phyloP scores from a whole-genome alignment of 2,113 vertebrate genomes.

The Lagopus muta region DNA sequence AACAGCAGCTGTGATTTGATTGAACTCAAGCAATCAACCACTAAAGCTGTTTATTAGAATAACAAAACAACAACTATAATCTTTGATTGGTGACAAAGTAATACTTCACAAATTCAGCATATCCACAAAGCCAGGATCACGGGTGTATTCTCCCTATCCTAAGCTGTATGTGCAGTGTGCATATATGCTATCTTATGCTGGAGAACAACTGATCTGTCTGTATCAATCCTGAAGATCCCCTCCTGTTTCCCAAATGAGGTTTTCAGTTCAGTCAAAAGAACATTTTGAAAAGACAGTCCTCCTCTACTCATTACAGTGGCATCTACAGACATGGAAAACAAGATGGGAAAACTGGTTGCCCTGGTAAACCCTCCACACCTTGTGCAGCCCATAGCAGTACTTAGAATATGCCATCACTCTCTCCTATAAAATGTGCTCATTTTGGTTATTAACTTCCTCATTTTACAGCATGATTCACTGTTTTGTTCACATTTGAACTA shows the following conservation, averaged over 20 bases:
- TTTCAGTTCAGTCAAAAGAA: not conserved
- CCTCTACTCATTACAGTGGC: not conserved
- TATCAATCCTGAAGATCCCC: not conserved
- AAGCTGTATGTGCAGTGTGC: not conserved
- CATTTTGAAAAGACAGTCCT: not conserved
- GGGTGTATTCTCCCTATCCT: not conserved
- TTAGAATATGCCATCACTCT: not conserved
- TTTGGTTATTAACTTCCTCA: not conserved
- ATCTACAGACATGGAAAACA: not conserved
- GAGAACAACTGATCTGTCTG: not conserved
- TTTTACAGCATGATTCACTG: not conserved
- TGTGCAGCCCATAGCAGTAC: not conserved
- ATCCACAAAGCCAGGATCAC: not conserved
- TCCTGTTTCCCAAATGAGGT: not conserved
- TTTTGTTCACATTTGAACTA: not conserved
- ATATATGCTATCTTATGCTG: not conserved
- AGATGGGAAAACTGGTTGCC: not conserved
- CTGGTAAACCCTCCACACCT: not conserved
- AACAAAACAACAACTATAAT: constrained; percentile 1
- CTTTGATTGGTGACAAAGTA: rapidly evolving
- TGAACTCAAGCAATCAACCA: constrained; percentile 18
- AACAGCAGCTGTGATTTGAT: constrained; percentile 24
- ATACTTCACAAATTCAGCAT: not conserved
- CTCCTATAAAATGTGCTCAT: not conserved
- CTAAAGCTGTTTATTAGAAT: constrained; percentile 20